Base-by-base conservation (phyloP, 1,140 invertebrate species). In the Camponotus vicinus region DNA sequence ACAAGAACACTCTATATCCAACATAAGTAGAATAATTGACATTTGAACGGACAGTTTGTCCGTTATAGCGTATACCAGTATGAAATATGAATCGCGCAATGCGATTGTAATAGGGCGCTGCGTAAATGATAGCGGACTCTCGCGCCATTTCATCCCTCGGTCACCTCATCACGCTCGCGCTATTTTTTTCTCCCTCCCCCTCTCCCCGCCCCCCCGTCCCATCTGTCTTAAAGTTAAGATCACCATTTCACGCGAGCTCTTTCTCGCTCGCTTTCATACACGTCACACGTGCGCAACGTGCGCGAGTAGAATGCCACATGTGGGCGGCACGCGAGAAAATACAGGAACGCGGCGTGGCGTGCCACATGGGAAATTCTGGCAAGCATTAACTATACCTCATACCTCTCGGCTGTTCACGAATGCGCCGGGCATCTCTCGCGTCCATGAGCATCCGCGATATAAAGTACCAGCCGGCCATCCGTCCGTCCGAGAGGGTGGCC, bases 281-380 rank as follows among this genome's bases (percentile, higher is more conserved):
- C 67, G 55, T 83, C 69, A 61, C 79, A 73, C 64, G 34, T 70
- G 70, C 66, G 70, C 49, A 21, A 15, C 7, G 45, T 40, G 21
- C 7, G 49, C 57, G 83, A 67, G 52, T 75, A 69, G 87, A 71
- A 86, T 76, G 79, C 73, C 59, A 49, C 77, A 69, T 85, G 77
- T 82, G 82, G 73, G 78, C 85, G 79, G 78, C 85, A 77, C 66
- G 78, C 71, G 66, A 84, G 85, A 59, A 88, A 71, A 88, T 88
- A 67, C 78, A 52, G 85, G 52, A 71, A 82, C 85, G 66, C 85
- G 85, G 71, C 37, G 66, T 49, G 85, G 85, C 57, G 57, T 55
- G 88, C 86, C 88, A 89, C 86, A 82, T 89, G 88, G 88, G 88
- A 89, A 89, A 89, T 89, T 88, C 86, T 76, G 82, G 69, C 70